A percentile compares a stretch with the other conserved stretches of the same genome.
Evolutionary conservation across 2,888 invertebrate species (phyloP).

Genomic region (Morpho deidamia): DNA sequence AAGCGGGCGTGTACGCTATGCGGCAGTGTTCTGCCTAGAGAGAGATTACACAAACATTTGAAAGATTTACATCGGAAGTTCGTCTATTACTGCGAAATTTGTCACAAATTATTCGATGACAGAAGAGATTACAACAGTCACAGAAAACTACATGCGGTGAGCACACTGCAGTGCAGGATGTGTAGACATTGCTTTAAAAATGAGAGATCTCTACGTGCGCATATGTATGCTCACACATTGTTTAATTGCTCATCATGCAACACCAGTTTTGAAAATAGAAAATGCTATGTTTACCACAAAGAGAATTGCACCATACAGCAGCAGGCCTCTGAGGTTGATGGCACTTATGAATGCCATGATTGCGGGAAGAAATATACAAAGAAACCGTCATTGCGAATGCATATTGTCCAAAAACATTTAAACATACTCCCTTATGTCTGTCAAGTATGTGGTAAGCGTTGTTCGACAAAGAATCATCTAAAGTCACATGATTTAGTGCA

Average conservation of each 20-base stretch:
- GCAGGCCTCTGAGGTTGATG: conserved; percentile 1
- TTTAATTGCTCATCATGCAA: conserved; percentile 51
- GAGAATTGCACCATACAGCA: conserved; percentile 34
- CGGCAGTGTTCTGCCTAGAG: conserved; percentile 36
- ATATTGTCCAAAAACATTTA: conserved; percentile 61
- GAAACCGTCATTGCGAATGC: conserved; percentile 55
- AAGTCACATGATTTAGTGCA: conserved; percentile 50
- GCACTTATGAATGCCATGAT: conserved; percentile 45
- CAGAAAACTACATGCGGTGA: conserved; percentile 31
- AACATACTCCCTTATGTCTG: conserved; percentile 54
- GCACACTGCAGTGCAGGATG: conserved; percentile 35
- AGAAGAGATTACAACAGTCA: conserved; percentile 31
- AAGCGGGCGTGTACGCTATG: conserved; percentile 46
- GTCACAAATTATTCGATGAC: conserved; percentile 42
- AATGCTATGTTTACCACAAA: conserved; percentile 51
- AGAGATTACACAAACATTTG: conserved; percentile 43
- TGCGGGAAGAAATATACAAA: conserved; percentile 52
- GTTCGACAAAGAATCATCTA: conserved; percentile 52
- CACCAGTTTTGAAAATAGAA: conserved; percentile 47
- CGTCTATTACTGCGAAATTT: conserved; percentile 37
- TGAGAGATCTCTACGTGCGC: conserved; percentile 48
- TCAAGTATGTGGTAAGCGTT: conserved; percentile 53
- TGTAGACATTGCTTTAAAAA: conserved; percentile 47
- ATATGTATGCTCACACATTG: conserved; percentile 47
- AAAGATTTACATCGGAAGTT: conserved; percentile 30